A percentile compares a stretch with the other conserved stretches of the same genome.
Conservation (phyloP, 2,888 invertebrate species). For the Watsonalla cultraria region DNA sequence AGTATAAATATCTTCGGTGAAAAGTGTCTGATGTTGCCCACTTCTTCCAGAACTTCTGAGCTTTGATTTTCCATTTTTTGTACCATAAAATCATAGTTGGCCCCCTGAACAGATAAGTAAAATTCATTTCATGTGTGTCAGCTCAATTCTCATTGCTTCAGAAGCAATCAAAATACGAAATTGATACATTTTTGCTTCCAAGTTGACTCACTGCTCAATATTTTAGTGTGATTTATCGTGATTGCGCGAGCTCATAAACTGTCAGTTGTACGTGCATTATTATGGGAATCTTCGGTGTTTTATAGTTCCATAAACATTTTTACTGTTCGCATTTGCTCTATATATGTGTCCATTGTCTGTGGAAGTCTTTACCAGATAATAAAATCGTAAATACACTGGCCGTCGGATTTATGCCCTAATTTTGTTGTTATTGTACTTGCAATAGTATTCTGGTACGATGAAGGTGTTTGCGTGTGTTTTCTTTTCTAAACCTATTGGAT, state of each 20-base stretch:
- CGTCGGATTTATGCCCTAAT: slow-evolving; percentile 16
- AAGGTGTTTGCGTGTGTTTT: not conserved
- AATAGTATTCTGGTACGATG: not conserved
- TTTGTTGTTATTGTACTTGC: slow-evolving; percentile 7
- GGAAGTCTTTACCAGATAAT: slow-evolving; percentile 14
- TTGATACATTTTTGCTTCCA: not conserved
- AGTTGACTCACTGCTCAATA: slow-evolving; percentile 3
- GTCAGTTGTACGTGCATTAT: slow-evolving; percentile 29
- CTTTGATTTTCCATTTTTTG: too few species aligned
- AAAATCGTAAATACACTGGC: slow-evolving; percentile 17
- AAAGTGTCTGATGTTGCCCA: too few species aligned
- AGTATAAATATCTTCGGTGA: too few species aligned
- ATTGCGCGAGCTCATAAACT: slow-evolving; percentile 35
- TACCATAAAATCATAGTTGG: too few species aligned
- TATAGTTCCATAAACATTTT: slow-evolving; percentile 55
- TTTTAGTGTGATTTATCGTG: slow-evolving; percentile 26
- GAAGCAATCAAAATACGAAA: too few species aligned
- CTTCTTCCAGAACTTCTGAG: too few species aligned
- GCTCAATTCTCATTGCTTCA: too few species aligned
- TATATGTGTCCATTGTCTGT: slow-evolving; percentile 11
- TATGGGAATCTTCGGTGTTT: slow-evolving; percentile 51
- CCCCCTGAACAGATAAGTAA: too few species aligned
- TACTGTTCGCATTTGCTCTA: slow-evolving; percentile 37
- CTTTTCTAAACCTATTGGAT: not conserved
- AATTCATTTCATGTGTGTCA: too few species aligned